Evolutionary conservation across 2,113 vertebrate genomes (phyloP), one percentile per base, ranked within the genome.

Genomic region (Entomyzon cyanotis): DNA sequence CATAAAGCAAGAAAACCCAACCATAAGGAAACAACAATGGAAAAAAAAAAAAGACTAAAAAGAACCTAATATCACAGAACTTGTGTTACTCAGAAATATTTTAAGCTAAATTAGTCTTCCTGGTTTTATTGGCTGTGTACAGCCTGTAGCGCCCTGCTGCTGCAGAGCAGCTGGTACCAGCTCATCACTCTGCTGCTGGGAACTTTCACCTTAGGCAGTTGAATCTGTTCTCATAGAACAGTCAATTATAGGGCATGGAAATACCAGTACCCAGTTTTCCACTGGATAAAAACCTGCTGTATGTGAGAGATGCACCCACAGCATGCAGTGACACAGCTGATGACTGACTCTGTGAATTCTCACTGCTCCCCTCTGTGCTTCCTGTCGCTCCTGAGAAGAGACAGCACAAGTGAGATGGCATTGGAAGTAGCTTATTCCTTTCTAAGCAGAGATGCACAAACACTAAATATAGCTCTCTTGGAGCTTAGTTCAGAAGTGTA

Each of bases 281-380:
- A 25, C 39, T 10, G 23, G 23, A 50, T 58, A 46, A 71, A 87
- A 84, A 9, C 10, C 14, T 71, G 28, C 42, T 2, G 0, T 37
- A 13, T 27, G 46, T 2, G 17, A 90, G 41, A 2, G 0, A n/a
- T n/a, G 59, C 22, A 62, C 10, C 44, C 59, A 3, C 23, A 68
- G 33, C 0, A 0, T 9, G 35, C 7, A 2, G 59, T 44, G 68
- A 55, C 60, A 63, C 11, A n/a, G 41, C 49, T 7, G 19, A 22
- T 28, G 55, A 33, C 41, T 37, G 41, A 22, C 35, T 4, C 44
- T 5, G 4, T 17, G 46, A 73, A 28, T 41, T 69, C 67, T 76
- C 39, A 25, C 8, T 13, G 7, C n/a, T 47, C 6, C 15, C 22
- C 17, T 69, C 41, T 35, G 58, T 11, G 21, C 23, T 64, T 60